Percentiles rank a stretch among this genome's conserved stretches.
These are phyloP conservation scores for Megalops cyprinoides DNA, from an alignment of 2,797 vertebrate genomes.

Conservation along the genomic window DNA sequence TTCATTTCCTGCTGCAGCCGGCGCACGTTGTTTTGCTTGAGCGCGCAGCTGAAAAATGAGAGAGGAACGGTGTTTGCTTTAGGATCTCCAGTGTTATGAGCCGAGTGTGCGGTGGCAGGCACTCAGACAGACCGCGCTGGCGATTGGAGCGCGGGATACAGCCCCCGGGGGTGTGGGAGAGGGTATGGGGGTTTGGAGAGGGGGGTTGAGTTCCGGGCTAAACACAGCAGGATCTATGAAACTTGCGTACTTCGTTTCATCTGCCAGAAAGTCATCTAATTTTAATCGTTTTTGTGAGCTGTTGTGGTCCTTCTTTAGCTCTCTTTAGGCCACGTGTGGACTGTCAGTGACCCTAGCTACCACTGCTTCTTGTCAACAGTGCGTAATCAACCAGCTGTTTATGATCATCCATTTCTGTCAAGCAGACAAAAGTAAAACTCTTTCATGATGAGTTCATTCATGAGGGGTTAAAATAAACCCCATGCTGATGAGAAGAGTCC, in stretches of 20 bases:
- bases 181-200: not conserved
- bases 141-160: conserved; percentile 48
- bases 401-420: no score
- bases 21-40: conserved; percentile 65
- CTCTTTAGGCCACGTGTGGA: no score
- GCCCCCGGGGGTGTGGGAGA: conserved; percentile 38
- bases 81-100: conserved; percentile 51
- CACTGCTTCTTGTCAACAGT: no score
- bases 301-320: no score
- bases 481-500: no score
- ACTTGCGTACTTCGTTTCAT: conserved; percentile 18
- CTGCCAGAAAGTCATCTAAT: not conserved
- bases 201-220: conserved; percentile 32
- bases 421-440: no score
- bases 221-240: not conserved
- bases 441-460: no score
- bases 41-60: conserved; percentile 63
- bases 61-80: conserved; percentile 53
- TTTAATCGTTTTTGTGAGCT: not conserved
- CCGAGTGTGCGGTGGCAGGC: conserved; percentile 53
- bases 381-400: no score
- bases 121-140: conserved; percentile 53
- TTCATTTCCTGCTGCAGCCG: conserved; percentile 72
- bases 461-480: no score
- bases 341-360: no score